A percentile compares a stretch with the other conserved stretches of the same genome.
These are phyloP conservation scores for Lordiphosa stackelbergi DNA, from an alignment of 1,140 invertebrate species.

Conservation along the genomic window DNA sequence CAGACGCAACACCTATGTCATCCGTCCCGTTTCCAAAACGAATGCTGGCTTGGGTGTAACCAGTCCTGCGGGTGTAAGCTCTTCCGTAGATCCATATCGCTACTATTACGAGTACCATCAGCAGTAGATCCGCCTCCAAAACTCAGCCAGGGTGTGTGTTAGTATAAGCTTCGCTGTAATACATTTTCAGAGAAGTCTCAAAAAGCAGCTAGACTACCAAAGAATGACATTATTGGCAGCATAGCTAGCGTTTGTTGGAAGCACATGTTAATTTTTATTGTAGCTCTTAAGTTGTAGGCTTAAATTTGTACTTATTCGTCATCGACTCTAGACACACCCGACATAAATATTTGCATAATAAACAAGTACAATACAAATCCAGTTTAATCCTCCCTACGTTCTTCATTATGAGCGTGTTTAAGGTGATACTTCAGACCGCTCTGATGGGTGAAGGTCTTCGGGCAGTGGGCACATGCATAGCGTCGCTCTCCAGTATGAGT, in stretches of 20 bases:
- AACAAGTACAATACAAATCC: too few relatives aligned
- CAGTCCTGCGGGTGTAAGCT: constrained; percentile 62
- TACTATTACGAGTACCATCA: constrained; percentile 79
- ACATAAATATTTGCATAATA: too few relatives aligned
- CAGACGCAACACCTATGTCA: constrained; percentile 81
- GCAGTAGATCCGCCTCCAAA: constrained; percentile 30
- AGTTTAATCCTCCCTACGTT: too few relatives aligned
- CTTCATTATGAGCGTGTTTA: too few relatives aligned
- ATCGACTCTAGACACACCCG: too few relatives aligned
- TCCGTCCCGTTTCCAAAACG: constrained; percentile 78
- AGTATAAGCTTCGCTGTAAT: constrained; percentile 11
- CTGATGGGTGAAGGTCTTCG: too few relatives aligned
- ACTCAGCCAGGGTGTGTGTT: constrained; percentile 6
- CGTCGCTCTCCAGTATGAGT: too few relatives aligned
- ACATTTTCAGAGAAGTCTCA: too few relatives aligned
- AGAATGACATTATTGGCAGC: background rate
- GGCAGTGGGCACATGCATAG: too few relatives aligned
- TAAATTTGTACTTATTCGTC: constrained; percentile 11
- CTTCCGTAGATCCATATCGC: constrained; percentile 79
- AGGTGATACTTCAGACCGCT: too few relatives aligned
- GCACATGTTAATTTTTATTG: constrained; percentile 38
- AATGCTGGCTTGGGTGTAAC: constrained; percentile 42
- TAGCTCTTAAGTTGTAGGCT: constrained; percentile 53
- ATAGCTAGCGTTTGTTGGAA: constrained; percentile 20
- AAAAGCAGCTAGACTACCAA: too few relatives aligned